Evolutionary conservation across 1,140 invertebrate species (phyloP), one percentile per base, ranked within the genome.

Genomic region (Teleopsis dalmanni): DNA sequence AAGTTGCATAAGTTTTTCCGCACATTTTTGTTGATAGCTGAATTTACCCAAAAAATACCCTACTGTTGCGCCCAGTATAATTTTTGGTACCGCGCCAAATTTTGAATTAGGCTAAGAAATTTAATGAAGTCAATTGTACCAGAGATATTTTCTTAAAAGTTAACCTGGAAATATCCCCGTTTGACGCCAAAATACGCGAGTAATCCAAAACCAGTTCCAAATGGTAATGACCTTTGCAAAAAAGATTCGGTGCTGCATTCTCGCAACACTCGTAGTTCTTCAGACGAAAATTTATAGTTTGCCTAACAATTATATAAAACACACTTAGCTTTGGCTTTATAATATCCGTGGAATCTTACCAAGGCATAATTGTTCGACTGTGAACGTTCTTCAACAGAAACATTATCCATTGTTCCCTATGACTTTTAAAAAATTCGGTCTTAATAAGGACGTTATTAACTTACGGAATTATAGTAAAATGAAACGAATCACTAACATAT

Each of bases 31-130:
- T 62, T 85, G 82, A 56, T 88, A 88, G 2, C 84, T 87, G 33
- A 87, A 71, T 71, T 87, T 87, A 4, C 85, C 85, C 2, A 84
- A 35, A 57, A 88, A 79, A 70, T 86, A 88, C 7, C 84, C 85
- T n/a, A 83, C 36, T 8, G 83, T 63, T 18, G 78, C 78, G 14
- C 80, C 80, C 36, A 78, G 61, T 2, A 77, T 62, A 14, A 84
- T 76, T 71, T 85, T 86, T 5, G 83, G 83, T 29, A 74, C 70
- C 3, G 82, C 71, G 0, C 85, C 85, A 62, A 78, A 85, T 37
- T 74, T 73, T 9, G 75, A 58, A 65, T 75, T 78, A 8, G 74
- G 68, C 56, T 76, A 75, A 8, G 81, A 65, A 40, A 40, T 42
- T 26, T 26, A 5, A n/a, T 16, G 29, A 29, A 13, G 13, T 13